Base-by-base conservation (phyloP, 1,140 invertebrate genomes). In the Hormaphis cornu region DNA sequence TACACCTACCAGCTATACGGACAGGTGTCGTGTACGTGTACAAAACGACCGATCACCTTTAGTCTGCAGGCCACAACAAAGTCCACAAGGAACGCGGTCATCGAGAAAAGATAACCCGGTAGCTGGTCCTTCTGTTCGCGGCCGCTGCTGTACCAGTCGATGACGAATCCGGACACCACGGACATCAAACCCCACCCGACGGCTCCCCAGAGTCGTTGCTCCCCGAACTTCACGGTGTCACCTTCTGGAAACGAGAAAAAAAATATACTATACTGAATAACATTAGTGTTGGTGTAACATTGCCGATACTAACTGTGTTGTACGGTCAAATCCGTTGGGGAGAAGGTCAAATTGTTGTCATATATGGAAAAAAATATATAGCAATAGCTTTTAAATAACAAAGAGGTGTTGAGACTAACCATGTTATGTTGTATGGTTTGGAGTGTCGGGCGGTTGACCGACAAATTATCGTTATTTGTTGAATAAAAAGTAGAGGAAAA, bases 121-220 rank as follows among this genome's bases (percentile, higher is more conserved):
- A 84, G 84, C 72, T 88, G 87, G 72, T 83, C 82, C 73, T 88
- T 87, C 0, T 78, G 73, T 0, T 76, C 74, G 72, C 80, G 75
- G 8, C 76, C 76, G 6, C 80, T 79, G 6, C 84, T 85, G 74
- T 79, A 81, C 18, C 75, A 71, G 73, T 89, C 84, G 0, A 89
- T 81, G 0, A 82, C 75, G 74, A 82, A 84, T 0, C 88, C 88
- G 1, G 86, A 80, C 0, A 89, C 71, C 1, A 89, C 73, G 0
- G 88, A 87, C 1, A 87, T 82, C 1, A 82, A 72, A 24, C 87
- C 87, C 74, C 89, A 91, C 18, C 88, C 88, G 35, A 86, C 84
- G 0, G 88, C 89, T 30, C 89, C 89, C 87, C 86, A 90, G 1
- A 89, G 87, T 46, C 89, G 79, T 75, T 91, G 89, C 18, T 83